These are phyloP conservation scores for Aphodius granarius DNA, from an alignment of 2,888 invertebrate genomes.

Conservation along the genomic window DNA sequence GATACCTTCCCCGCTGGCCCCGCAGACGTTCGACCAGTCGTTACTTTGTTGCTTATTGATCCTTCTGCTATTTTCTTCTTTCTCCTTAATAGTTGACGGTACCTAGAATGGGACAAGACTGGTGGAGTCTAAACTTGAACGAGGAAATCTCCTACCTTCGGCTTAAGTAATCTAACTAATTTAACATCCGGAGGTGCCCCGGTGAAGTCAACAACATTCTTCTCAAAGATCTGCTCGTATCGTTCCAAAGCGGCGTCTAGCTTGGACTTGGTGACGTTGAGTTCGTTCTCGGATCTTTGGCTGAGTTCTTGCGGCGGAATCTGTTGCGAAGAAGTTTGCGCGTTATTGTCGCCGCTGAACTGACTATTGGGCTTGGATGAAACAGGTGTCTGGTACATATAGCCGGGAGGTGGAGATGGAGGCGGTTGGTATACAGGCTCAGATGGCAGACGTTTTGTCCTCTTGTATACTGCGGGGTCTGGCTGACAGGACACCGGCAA, in stretches of 20 bases:
- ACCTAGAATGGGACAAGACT: slow-evolving; percentile 16
- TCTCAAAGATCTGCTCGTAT: slow-evolving; percentile 37
- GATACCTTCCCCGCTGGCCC: slow-evolving; percentile 38
- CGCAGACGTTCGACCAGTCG: slow-evolving; percentile 27
- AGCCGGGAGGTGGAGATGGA: not conserved
- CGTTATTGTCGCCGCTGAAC: not conserved
- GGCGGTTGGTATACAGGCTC: slow-evolving; percentile 18
- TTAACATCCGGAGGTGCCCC: slow-evolving; percentile 26
- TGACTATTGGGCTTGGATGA: not conserved
- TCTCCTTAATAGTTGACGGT: slow-evolving; percentile 25
- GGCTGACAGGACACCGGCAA: slow-evolving; percentile 46
- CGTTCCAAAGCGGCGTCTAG: slow-evolving; percentile 37
- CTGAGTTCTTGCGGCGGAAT: not conserved
- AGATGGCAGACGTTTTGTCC: slow-evolving; percentile 30
- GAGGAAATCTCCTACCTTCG: too few species aligned
- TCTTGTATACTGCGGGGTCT: slow-evolving; percentile 42
- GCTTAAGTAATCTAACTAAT: slow-evolving; percentile 37
- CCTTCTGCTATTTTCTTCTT: slow-evolving; percentile 15
- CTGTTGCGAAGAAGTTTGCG: not conserved
- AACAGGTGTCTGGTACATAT: not conserved
- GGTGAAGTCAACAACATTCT: slow-evolving; percentile 18
- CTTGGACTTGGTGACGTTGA: slow-evolving; percentile 33
- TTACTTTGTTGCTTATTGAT: slow-evolving; percentile 8
- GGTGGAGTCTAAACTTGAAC: too few species aligned
- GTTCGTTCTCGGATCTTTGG: slow-evolving; percentile 12